Conservation (phyloP, 1,140 invertebrate species). For the Platyscapa corneri region DNA sequence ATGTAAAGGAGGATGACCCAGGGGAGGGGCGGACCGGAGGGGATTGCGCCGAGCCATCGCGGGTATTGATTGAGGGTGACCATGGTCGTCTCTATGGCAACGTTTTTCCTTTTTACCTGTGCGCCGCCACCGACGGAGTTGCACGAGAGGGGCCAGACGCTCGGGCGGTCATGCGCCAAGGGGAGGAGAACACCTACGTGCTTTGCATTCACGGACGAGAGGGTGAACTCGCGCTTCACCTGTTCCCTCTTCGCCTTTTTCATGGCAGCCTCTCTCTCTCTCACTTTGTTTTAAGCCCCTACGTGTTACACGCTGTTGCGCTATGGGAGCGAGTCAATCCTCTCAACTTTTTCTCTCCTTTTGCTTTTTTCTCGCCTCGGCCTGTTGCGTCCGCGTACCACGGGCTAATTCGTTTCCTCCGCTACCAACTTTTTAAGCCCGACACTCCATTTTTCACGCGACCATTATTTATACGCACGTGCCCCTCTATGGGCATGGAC, state of each 20-base stretch:
- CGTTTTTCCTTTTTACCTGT: conserved; percentile 67
- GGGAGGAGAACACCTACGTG: not conserved
- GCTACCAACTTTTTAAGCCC: too few relatives aligned
- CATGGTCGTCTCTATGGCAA: conserved; percentile 70
- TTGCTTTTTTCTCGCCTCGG: too few relatives aligned
- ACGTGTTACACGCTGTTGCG: not conserved
- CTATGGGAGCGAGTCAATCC: not conserved
- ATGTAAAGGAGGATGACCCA: not conserved
- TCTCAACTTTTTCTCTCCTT: not conserved
- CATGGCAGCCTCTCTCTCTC: not conserved
- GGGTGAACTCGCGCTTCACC: conserved; percentile 34
- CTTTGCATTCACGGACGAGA: not conserved
- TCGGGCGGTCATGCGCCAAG: not conserved
- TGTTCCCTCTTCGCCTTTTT: not conserved
- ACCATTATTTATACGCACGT: too few relatives aligned
- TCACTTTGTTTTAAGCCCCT: not conserved
- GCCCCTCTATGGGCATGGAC: too few relatives aligned
- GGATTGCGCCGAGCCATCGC: conserved; percentile 54
- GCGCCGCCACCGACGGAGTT: conserved; percentile 50
- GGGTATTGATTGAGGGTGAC: conserved; percentile 70
- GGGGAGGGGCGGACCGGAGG: not conserved
- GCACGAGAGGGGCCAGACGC: conserved; percentile 5
- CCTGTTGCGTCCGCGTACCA: not conserved
- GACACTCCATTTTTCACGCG: too few relatives aligned
- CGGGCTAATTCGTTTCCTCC: too few relatives aligned